These are phyloP conservation scores for Sceloporus undulatus DNA, from an alignment of 2,113 vertebrate genomes.

Conservation along the genomic window DNA sequence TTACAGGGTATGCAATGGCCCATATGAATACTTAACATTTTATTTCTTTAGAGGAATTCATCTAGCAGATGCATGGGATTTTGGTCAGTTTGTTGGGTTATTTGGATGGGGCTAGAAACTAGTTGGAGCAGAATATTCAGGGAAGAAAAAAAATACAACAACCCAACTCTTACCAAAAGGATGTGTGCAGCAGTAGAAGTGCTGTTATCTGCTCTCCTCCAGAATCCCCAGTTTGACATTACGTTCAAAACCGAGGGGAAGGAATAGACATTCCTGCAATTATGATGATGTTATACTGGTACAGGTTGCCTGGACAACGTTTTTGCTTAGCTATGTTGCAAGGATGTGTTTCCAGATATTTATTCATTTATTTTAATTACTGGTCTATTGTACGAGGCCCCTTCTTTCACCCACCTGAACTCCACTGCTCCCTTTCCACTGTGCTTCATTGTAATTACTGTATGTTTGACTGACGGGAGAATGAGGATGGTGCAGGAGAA, in stretches of 20 bases:
- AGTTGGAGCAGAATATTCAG: too few species aligned
- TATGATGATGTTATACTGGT: not conserved
- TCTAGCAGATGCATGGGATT: not conserved
- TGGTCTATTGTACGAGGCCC: slow-evolving; percentile 44
- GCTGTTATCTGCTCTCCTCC: not conserved
- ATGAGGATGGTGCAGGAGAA: not conserved
- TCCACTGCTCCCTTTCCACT: not conserved
- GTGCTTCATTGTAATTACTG: slow-evolving; percentile 71
- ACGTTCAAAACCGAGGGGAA: not conserved
- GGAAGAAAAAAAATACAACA: too few species aligned
- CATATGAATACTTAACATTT: too few species aligned
- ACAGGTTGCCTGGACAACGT: not conserved
- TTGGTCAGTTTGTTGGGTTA: too few species aligned
- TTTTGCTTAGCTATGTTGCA: slow-evolving; percentile 34
- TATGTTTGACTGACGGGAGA: slow-evolving; percentile 69
- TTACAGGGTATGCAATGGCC: too few species aligned
- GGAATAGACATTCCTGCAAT: not conserved
- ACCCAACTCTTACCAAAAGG: too few species aligned
- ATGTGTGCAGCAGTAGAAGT: too few species aligned
- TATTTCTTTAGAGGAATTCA: not conserved
- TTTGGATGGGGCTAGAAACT: too few species aligned
- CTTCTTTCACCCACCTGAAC: slow-evolving; percentile 26
- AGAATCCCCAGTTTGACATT: not conserved
- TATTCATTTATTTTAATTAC: slow-evolving; percentile 66
- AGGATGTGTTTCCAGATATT: slow-evolving; percentile 21